Base-by-base conservation (phyloP, 2,113 vertebrate species). In the Corynorhinus townsendii region DNA sequence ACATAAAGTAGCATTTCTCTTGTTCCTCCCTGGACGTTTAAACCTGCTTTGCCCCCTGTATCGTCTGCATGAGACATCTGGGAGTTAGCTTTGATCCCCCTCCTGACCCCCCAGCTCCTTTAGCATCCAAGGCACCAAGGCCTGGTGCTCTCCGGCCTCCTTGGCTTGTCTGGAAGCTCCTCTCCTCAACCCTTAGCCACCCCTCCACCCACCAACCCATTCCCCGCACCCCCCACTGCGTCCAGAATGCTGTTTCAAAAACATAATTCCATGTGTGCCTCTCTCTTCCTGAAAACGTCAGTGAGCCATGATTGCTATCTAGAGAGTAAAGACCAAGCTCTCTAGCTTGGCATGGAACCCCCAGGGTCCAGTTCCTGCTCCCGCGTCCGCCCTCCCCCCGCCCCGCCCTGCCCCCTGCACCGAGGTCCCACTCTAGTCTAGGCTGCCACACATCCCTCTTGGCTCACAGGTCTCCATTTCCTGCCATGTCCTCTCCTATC, bases 1-100 rank as follows among this genome's bases (percentile, higher is more conserved):
- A 76, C 92, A 90, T 64, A 87, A 56, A 83, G 73, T 6, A 30
- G 90, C n/a, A 86, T 85, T 72, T 85, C 62, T 81, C 85, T 28
- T 45, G 80, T 49, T 76, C 64, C 45, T 33, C 24, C 12, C 52
- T 24, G 75, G 56, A 22, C 28, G 0, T 45, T 19, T 20, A 76
- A 85, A 87, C 35, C 71, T 22, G 79, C 73, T 62, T 62, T 62
- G 59, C 22, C 56, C 43, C 45, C n/a, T 2, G 43, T 2, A 73
- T 17, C 20, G 8, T 62, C 69, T 11, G 64, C 19, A 16, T 1
- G 64, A 80, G 64, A 52, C 30, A 56, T 88, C 66, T 56, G 69
- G 77, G 52, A 6, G 40, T 49, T 49, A 43, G 49, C 43, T 22
- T 33, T 7, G 81, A 52, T 24, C 15, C 8, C 20, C 33, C 17